These are phyloP conservation scores for Taenioides sp. DNA, from an alignment of 2,797 vertebrate species.

Conservation along the genomic window DNA sequence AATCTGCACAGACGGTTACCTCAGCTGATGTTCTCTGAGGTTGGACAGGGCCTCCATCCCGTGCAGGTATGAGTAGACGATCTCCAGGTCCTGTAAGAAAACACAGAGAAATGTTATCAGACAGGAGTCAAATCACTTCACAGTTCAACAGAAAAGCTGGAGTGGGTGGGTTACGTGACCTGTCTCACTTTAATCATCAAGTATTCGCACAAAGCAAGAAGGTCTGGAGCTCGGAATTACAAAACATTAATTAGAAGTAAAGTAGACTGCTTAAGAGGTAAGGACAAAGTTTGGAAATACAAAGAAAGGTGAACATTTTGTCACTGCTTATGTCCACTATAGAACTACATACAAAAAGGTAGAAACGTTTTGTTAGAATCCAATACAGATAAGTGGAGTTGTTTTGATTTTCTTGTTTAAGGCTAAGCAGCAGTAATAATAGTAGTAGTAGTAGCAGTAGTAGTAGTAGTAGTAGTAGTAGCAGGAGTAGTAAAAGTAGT, in stretches of 20 bases:
- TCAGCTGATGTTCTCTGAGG: conserved; percentile 94
- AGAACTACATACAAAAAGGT: neutral
- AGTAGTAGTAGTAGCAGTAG: neutral
- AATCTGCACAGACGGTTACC: too few species aligned
- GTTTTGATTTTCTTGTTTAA: neutral
- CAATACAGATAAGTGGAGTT: neutral
- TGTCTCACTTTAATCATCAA: neutral
- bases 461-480: too few species aligned
- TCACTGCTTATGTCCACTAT: neutral
- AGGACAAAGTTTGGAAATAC: neutral
- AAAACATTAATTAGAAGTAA: neutral
- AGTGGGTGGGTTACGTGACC: neutral
- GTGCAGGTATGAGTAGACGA: conserved; percentile 97
- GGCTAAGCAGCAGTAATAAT: neutral
- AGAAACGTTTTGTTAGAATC: neutral
- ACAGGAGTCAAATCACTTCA: neutral
- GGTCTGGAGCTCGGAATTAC: neutral
- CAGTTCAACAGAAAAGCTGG: neutral
- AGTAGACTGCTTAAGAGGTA: neutral
- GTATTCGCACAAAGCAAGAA: neutral
- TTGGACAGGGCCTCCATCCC: conserved; percentile 99
- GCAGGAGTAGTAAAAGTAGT: too few species aligned
- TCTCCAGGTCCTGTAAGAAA: conserved; percentile 91
- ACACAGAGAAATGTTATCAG: conserved; percentile 20
- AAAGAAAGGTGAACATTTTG: neutral